Base-by-base conservation (phyloP, 2,888 invertebrate genomes). In the Dinocampus coccinellae region DNA sequence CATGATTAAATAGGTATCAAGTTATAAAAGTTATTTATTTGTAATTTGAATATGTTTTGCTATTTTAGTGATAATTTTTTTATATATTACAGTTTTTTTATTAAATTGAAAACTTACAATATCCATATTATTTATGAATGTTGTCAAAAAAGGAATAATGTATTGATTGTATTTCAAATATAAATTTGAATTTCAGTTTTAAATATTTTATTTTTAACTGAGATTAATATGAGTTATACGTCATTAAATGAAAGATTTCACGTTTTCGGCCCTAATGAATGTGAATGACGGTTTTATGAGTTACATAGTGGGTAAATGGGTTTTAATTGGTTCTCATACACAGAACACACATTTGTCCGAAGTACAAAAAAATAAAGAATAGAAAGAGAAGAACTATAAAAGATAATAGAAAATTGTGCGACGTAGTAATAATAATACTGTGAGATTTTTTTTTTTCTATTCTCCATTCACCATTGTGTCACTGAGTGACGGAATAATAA, bases 151-250 rank as follows among this genome's bases (percentile, higher is more conserved):
- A n/a, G n/a, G n/a, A n/a, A n/a, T n/a, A n/a, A n/a, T n/a, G n/a
- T n/a, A n/a, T n/a, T n/a, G n/a, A n/a, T n/a, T n/a, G n/a, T n/a
- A n/a, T n/a, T n/a, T n/a, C n/a, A n/a, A n/a, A n/a, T n/a, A n/a
- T n/a, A n/a, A n/a, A n/a, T n/a, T n/a, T n/a, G n/a, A n/a, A n/a
- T n/a, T n/a, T n/a, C n/a, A n/a, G n/a, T n/a, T n/a, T n/a, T n/a
- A n/a, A n/a, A n/a, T n/a, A n/a, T n/a, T n/a, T n/a, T n/a, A n/a
- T n/a, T n/a, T n/a, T n/a, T n/a, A n/a, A n/a, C 79, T 80, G 80
- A 84, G 85, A 86, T 84, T 85, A 86, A 86, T 84, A 85, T 83
- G 84, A 84, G 83, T 82, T 85, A 85, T 86, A 84, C 83, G 82
- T 85, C 85, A 86, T 85, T 81, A 81, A 75, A 80, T 39, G 77